Evolutionary conservation across 2,888 invertebrate species (phyloP).

Genomic region (Drosophila nigricruria): DNA sequence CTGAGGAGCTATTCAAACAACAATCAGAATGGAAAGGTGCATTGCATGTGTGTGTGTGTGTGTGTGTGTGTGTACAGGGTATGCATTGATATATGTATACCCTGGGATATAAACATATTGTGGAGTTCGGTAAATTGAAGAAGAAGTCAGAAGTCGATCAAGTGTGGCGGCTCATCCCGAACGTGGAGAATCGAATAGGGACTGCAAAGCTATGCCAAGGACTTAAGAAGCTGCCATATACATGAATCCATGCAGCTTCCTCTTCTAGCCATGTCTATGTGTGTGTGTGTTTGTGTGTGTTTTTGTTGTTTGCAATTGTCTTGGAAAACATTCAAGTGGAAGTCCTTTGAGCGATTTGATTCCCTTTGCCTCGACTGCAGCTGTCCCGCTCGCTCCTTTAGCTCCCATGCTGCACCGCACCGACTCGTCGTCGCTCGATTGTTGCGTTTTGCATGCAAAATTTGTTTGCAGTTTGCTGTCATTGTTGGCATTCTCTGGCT

Average conservation of each 20-base stretch:
- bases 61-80: neutral
- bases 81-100: conserved; percentile 1
- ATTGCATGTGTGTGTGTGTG: neutral
- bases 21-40: conserved; percentile 28
- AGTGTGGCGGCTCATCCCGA: conserved; percentile 48
- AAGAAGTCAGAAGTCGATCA: conserved; percentile 77
- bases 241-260: neutral
- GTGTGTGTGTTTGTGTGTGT: conserved; percentile 12
- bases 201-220: conserved; percentile 3
- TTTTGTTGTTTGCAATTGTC: conserved; percentile 46
- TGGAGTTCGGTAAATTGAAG: conserved; percentile 60
- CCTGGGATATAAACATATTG: conserved; percentile 6
- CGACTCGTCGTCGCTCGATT: conserved; percentile 50
- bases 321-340: conserved; percentile 72
- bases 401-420: too few relatives aligned
- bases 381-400: conserved; percentile 14
- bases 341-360: conserved; percentile 66
- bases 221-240: conserved; percentile 5
- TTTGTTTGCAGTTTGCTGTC: conserved; percentile 66
- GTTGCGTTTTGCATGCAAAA: conserved; percentile 74
- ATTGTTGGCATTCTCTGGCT: conserved; percentile 52
- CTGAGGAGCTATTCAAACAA: conserved; percentile 13
- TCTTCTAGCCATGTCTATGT: neutral
- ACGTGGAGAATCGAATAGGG: conserved; percentile 9
- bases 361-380: conserved; percentile 29